Base-by-base conservation (phyloP, 2,113 vertebrate genomes). In the Ochotona princeps region DNA sequence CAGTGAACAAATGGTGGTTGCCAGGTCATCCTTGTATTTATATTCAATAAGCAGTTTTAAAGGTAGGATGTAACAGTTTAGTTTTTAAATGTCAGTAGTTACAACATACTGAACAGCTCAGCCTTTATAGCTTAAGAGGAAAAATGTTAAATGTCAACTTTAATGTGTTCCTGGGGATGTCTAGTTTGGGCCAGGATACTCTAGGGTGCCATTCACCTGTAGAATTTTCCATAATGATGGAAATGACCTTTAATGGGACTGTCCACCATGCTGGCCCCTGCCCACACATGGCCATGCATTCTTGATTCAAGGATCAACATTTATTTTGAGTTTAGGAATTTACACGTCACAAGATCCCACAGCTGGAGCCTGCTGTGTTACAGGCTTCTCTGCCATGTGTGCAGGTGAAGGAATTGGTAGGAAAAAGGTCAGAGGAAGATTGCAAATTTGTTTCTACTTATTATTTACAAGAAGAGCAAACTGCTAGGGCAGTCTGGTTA, bases 11-110 rank as follows among this genome's bases (percentile, higher is more conserved):
- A 18, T 74, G n/a, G 60, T 67, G 30, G 8, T 6, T 47, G 28
- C 79, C 74, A 82, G 51, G 54, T 80, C 28, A 11, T 47, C 72
- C 32, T 20, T 86, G 67, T 93, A 92, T 95, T 93, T 94, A 66
- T 89, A 76, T 83, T 79, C 35, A 35, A 47, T 15, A 86, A 86
- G 57, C 67, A 63, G 83, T 92, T 94, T 92, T 51, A 83, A 91
- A 87, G 85, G 54, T 76, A 76, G 78, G 75, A 86, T 83, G 23
- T 63, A 90, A 92, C 92, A 89, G 92, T 94, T 96, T 96, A 86
- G 94, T 94, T 96, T 96, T 83, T 32, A 97, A 97, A 96, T 97
- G 96, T 94, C 96, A 97, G 25, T 95, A 92, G 94, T 95, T 96
- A 95, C 88, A 90, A 60, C 90, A 73, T 83, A 75, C 92, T 38